Evolutionary conservation across 2,888 invertebrate species (phyloP), one percentile per base, ranked within the genome.

Genomic region (Ernsta delagoae): DNA sequence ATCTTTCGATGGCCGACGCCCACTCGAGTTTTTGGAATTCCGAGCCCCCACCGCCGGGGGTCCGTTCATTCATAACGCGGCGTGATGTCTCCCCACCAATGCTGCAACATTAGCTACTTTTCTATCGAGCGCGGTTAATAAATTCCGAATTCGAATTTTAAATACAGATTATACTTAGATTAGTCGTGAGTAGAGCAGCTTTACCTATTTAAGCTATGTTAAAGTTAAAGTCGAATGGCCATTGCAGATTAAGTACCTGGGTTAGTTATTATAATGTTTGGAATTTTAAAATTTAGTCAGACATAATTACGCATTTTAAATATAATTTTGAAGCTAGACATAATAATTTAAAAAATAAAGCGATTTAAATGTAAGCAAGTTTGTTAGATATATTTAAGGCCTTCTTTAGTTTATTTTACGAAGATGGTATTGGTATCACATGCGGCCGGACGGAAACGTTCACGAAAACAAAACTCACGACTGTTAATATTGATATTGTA

Each of bases 11-110:
- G 59, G 69, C 59, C 65, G 81, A 75, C 86, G 82, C 87, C 87
- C 86, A 88, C 88, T 88, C 85, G 83, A 87, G 86, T 89, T 91
- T 91, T 93, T 91, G 91, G 89, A 92, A 93, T 93, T 92, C 92
- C 84, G 64, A 78, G 73, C 76, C 77, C 77, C 73, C 78, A 71
- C 78, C 76, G 83, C 80, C 77, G 84, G 87, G 86, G 88, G 88
- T 87, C 88, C 80, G 78, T 90, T 88, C 92, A 93, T 93, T 93
- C 92, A 93, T 90, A 89, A 89, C 89, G 73, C 87, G 82, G 81
- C 87, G 84, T 85, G 70, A 68, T 69, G 43, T n/a, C n/a, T 61
- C 61, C 50, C 24, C 57, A 56, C 56, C 62, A 61, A 9, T 41
- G 66, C 54, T 61, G 66, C 59, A 66, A 45, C 53, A 16, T 43